A percentile compares a stretch with the other conserved stretches of the same genome.
Evolutionary conservation across 1,140 invertebrate genomes (phyloP).

Genomic region (Platorchestia sp.): DNA sequence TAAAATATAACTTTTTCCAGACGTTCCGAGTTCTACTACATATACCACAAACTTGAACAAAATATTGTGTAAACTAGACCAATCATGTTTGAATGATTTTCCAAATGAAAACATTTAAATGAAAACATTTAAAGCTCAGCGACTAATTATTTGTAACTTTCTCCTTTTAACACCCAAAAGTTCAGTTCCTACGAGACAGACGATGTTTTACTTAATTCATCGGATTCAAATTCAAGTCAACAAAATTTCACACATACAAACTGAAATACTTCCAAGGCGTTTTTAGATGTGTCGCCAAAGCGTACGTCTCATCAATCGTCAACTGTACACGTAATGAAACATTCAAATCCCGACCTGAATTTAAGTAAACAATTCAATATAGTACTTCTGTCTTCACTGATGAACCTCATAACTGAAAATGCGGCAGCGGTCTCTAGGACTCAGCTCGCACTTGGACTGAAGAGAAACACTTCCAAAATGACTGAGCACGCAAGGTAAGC

Average conservation of each 20-base stretch:
- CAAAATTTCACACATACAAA: no score
- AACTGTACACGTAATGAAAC: not conserved
- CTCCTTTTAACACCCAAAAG: not conserved
- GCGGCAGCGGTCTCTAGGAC: not conserved
- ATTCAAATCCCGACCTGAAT: not conserved
- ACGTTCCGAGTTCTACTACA: no score
- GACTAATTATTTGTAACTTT: not conserved
- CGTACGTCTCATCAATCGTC: not conserved
- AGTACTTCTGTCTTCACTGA: not conserved
- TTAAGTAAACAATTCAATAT: not conserved
- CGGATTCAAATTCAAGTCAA: no score
- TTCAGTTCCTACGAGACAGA: no score
- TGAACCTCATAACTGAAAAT: not conserved
- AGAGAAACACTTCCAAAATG: not conserved
- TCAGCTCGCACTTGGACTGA: not conserved
- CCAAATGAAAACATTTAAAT: not conserved
- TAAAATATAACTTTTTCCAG: no score
- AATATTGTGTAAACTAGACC: not conserved
- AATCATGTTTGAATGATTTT: not conserved
- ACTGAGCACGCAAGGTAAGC: not conserved
- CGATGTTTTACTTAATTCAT: no score
- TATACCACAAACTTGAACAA: no score
- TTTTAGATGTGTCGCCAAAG: not conserved
- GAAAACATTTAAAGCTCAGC: not conserved
- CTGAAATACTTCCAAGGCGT: no score